Base-by-base conservation (phyloP, 2,888 invertebrate genomes). In the Saturnia pavonia region DNA sequence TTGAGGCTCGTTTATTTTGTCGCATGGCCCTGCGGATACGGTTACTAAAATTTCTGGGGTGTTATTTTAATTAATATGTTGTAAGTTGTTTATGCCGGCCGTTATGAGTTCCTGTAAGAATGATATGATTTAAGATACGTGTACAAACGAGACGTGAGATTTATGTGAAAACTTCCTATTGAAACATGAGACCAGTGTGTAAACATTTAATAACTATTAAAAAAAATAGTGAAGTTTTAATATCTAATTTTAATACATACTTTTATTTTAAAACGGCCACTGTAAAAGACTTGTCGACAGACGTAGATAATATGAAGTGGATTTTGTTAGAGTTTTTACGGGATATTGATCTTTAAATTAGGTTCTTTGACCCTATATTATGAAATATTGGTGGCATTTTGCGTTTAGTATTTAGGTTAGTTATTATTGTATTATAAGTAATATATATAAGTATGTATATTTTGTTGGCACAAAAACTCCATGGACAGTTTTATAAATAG, bases 11-110 rank as follows among this genome's bases (percentile, higher is more conserved):
- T 85, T 83, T 85, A 79, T 81, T 85, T 84, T 78, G 75, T 76
- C 75, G 71, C 69, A 63, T 6, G 63, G 34, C 34, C 63, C 34
- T 34, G 63, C 63, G 34, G 63, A 34, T 54, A 63, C 34, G 65
- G 63, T 68, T 65, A 68, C 70, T 63, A 51, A 68, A 88, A 88
- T 87, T 88, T 87, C 82, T 80, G 80, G 86, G 85, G 88, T 89
- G 91, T 91, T 90, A 84, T 85, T 90, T 89, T 91, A 91, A 93
- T 93, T 92, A 87, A 91, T 91, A 87, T 80, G 88, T 88, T 88
- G 81, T 82, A 84, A 79, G 71, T 78, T 78, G 79, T 84, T 85
- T 81, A 82, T 60, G 57, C 27, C 82, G 77, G 71, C 68, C 63
- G 25, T 70, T 48, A 68, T 45, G 68, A 60, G 67, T 67, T 70